A percentile compares a stretch with the other conserved stretches of the same genome.
Evolutionary conservation across 1,140 invertebrate genomes (phyloP).

Genomic region (Pseudomyrmex gracilis): DNA sequence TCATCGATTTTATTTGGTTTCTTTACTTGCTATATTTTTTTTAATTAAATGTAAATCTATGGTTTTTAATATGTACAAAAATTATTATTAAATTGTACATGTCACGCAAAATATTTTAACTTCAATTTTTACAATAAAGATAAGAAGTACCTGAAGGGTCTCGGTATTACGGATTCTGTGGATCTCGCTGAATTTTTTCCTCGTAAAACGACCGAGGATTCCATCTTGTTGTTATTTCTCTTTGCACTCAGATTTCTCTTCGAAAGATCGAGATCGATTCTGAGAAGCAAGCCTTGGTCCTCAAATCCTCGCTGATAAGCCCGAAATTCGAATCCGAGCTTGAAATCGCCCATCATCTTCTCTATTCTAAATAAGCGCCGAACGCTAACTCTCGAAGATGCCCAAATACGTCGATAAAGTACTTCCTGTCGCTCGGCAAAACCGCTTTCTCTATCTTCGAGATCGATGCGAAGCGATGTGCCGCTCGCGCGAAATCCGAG

Average conservation of each 20-base stretch:
- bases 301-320: conserved; percentile 84
- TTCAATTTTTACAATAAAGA: too few relatives aligned
- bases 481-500: conserved; percentile 96
- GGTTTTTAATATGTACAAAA: too few relatives aligned
- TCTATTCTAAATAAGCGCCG: conserved; percentile 92
- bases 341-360: conserved; percentile 90
- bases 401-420: conserved; percentile 96
- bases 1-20: neutral
- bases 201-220: conserved; percentile 69
- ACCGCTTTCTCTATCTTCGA: conserved; percentile 94
- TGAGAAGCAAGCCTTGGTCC: conserved; percentile 71
- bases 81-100: too few relatives aligned
- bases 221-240: conserved; percentile 62
- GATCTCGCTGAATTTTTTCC: conserved; percentile 70
- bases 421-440: conserved; percentile 96
- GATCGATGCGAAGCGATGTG: conserved; percentile 92
- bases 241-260: conserved; percentile 65
- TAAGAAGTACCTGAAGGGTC: conserved; percentile 87
- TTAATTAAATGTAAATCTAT: neutral
- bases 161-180: conserved; percentile 80
- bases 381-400: conserved; percentile 92
- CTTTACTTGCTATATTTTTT: neutral
- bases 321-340: conserved; percentile 88
- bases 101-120: too few relatives aligned
- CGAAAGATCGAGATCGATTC: conserved; percentile 73